Evolutionary conservation across 2,888 invertebrate genomes (phyloP), one percentile per base, ranked within the genome.

Genomic region (Apodemia hepburni): DNA sequence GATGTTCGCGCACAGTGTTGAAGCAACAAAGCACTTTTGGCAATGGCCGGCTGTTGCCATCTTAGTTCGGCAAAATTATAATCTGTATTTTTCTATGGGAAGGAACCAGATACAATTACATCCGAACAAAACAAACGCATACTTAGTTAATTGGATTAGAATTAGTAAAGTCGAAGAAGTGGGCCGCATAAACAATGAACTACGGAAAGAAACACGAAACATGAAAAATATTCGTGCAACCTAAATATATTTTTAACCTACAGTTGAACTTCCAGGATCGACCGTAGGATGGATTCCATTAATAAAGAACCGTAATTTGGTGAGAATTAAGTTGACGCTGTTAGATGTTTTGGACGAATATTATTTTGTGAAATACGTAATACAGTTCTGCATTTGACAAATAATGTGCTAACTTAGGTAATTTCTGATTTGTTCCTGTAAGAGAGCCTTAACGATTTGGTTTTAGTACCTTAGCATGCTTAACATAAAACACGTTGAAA

Each of bases 371-470:
- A 1, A 35, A 35, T 33, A 38, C 5, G 42, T 42, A 42, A 42
- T n/a, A 54, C 22, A 54, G 27, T 22, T 54, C 27, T 54, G 54
- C 22, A 27, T 54, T 54, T 54, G 54, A 2, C 22, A 54, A 22
- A 54, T 22, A 12, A 22, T 12, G 6, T 71, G 68, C 66, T 75
- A 67, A 69, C 67, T 71, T 64, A 71, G 75, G 70, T 75, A 74
- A 70, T 75, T 77, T 80, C 69, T 76, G 60, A 79, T 61, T 81
- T 71, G 80, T 80, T 84, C 79, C 85, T 86, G 84, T 87, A 84
- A 86, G 85, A 85, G 80, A 75, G 76, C 75, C 74, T 81, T 77
- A 74, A 74, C 6, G 4, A 45, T 45, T n/a, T 45, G 6, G n/a
- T 45, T 45, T 45, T 7, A 45, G n/a, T 45, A n/a, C 6, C 7